A percentile compares a stretch with the other conserved stretches of the same genome.
phyloP scores from a whole-genome alignment of 2,113 vertebrate genomes.

The Sisor rabdophorus region DNA sequence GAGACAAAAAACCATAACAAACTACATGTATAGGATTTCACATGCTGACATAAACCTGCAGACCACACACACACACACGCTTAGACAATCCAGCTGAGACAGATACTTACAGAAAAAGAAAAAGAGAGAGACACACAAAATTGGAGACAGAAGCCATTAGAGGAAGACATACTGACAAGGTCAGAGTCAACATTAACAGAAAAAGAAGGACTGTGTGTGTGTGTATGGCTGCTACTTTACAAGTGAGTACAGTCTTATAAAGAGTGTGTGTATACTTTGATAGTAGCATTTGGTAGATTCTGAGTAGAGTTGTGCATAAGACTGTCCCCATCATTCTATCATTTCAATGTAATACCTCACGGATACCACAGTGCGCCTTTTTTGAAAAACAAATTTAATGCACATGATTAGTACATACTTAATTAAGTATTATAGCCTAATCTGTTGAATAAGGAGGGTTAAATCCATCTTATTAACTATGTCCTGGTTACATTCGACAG shows the following conservation, averaged over 20 bases:
- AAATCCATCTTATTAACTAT: not conserved
- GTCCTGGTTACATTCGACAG: no score
- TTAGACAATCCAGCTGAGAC: slow-evolving; percentile 45
- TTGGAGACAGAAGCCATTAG: slow-evolving; percentile 63
- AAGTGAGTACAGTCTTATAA: slow-evolving; percentile 19
- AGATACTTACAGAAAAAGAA: slow-evolving; percentile 65
- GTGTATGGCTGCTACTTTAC: slow-evolving; percentile 18
- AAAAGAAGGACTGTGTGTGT: slow-evolving; percentile 47
- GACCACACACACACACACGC: slow-evolving; percentile 35
- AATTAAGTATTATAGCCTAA: not conserved
- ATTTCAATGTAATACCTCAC: not conserved
- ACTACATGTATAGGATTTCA: slow-evolving; percentile 38
- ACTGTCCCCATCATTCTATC: no score
- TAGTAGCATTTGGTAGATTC: not conserved
- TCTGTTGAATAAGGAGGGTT: not conserved
- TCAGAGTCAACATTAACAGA: slow-evolving; percentile 60
- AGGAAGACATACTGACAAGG: slow-evolving; percentile 66
- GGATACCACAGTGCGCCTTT: not conserved
- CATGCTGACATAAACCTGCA: slow-evolving; percentile 42
- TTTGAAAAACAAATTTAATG: not conserved
- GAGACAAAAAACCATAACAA: slow-evolving; percentile 37
- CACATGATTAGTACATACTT: not conserved
- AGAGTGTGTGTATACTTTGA: no score
- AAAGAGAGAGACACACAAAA: slow-evolving; percentile 55
- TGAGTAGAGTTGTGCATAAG: slow-evolving; percentile 5